Conservation (phyloP, 2,113 vertebrate genomes). For the Holacanthus passer region DNA sequence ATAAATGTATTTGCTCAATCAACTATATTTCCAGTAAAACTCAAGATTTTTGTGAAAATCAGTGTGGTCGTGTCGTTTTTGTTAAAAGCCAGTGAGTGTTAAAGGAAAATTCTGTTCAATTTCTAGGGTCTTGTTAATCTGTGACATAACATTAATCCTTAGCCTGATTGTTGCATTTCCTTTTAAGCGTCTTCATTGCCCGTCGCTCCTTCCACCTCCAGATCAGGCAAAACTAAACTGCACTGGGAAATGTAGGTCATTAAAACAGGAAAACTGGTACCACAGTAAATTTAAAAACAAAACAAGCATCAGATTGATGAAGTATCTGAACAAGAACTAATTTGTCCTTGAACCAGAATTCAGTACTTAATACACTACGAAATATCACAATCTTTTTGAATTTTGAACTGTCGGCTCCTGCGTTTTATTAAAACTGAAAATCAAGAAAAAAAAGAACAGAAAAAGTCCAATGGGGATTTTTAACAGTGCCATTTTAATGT, state of each 20-base stretch:
- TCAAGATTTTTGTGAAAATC: conserved; percentile 54
- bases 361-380: background rate
- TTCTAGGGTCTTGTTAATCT: no score
- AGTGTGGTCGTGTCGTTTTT: conserved; percentile 28
- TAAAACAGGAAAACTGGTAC: no score
- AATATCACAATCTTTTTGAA: no score
- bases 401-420: background rate
- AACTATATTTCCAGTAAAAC: conserved; percentile 77
- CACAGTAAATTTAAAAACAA: no score
- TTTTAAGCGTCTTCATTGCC: no score
- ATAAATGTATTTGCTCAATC: conserved; percentile 72
- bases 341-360: background rate
- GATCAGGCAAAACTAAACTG: no score
- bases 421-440: background rate
- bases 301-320: no score
- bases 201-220: no score
- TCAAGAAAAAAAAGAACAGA: conserved; percentile 11
- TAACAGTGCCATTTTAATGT: conserved; percentile 81
- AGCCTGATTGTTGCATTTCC: no score
- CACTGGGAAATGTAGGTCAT: no score
- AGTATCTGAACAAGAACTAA: background rate
- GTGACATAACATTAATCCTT: no score
- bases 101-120: no score
- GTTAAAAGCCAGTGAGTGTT: background rate
- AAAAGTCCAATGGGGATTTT: conserved; percentile 34